Evolutionary conservation across 2,888 invertebrate genomes (phyloP).

Genomic region (Glaucopsyche alexis): DNA sequence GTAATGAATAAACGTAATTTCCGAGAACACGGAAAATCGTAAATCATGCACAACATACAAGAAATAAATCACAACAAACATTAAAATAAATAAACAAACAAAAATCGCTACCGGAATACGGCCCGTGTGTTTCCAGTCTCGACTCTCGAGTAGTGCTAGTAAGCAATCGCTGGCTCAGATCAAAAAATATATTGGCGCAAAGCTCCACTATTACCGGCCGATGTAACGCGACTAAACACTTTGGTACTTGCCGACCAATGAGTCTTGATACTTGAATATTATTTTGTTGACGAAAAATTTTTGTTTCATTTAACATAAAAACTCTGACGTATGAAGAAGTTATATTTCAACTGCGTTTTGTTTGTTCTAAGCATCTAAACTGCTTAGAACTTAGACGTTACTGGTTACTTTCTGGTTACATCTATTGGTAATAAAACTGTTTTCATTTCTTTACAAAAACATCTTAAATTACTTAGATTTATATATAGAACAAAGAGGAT

Average conservation of each 20-base stretch:
- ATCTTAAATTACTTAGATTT: not conserved
- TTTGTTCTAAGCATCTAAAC: no score
- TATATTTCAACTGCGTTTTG: no score
- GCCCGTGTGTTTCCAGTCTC: slow-evolving; percentile 26
- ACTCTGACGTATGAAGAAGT: no score
- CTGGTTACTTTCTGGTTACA: no score
- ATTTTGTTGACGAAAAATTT: not conserved
- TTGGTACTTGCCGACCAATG: slow-evolving; percentile 52
- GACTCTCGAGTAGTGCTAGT: slow-evolving; percentile 28
- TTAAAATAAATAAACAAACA: not conserved
- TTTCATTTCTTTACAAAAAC: not conserved
- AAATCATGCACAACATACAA: slow-evolving; percentile 13
- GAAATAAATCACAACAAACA: not conserved
- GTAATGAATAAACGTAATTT: not conserved
- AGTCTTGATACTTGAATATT: slow-evolving; percentile 34
- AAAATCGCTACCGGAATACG: not conserved
- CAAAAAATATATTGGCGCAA: slow-evolving; percentile 75
- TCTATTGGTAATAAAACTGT: no score
- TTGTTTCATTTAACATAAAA: no score
- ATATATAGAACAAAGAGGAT: not conserved
- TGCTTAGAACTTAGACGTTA: no score
- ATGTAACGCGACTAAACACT: slow-evolving; percentile 43
- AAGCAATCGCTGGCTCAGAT: slow-evolving; percentile 60
- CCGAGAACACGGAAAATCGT: not conserved
- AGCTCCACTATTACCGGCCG: slow-evolving; percentile 56